Conservation (phyloP, 2,888 invertebrate genomes). For the Caenorhabditis sinica region DNA sequence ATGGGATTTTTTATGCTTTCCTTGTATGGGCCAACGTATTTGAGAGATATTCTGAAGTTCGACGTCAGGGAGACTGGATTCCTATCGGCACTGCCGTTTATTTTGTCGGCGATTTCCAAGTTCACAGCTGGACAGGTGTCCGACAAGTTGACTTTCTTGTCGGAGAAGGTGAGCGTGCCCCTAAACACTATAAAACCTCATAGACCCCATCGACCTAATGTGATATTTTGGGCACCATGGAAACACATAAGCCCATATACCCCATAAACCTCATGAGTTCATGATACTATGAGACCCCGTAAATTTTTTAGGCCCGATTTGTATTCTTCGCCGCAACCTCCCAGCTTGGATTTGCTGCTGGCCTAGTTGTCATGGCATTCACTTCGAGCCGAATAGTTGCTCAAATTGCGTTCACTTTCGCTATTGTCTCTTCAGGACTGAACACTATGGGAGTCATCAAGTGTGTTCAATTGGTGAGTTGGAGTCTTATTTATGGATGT, state of each 20-base stretch:
- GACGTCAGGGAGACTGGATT: slow-evolving; percentile 73
- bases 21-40: slow-evolving; percentile 65
- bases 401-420: slow-evolving; percentile 71
- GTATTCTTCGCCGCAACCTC: slow-evolving; percentile 75
- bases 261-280: too few relatives aligned
- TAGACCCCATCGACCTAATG: too few relatives aligned
- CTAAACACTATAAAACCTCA: too few relatives aligned
- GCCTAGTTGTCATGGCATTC: slow-evolving; percentile 70
- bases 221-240: too few relatives aligned
- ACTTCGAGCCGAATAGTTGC: slow-evolving; percentile 59
- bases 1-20: slow-evolving; percentile 56
- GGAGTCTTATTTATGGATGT: too few relatives aligned
- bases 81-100: slow-evolving; percentile 71
- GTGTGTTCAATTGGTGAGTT: slow-evolving; percentile 67
- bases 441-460: slow-evolving; percentile 73
- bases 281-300: too few relatives aligned
- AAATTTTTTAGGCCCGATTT: slow-evolving; percentile 60
- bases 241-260: too few relatives aligned
- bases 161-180: slow-evolving; percentile 56
- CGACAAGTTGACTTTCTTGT: slow-evolving; percentile 70
- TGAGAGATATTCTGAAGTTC: slow-evolving; percentile 70
- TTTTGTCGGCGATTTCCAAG: slow-evolving; percentile 67
- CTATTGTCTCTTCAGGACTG: slow-evolving; percentile 69
- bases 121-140: slow-evolving; percentile 72
- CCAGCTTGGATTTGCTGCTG: slow-evolving; percentile 73